phyloP scores from a whole-genome alignment of 2,797 vertebrate species.

The Diplodus puntazzo region DNA sequence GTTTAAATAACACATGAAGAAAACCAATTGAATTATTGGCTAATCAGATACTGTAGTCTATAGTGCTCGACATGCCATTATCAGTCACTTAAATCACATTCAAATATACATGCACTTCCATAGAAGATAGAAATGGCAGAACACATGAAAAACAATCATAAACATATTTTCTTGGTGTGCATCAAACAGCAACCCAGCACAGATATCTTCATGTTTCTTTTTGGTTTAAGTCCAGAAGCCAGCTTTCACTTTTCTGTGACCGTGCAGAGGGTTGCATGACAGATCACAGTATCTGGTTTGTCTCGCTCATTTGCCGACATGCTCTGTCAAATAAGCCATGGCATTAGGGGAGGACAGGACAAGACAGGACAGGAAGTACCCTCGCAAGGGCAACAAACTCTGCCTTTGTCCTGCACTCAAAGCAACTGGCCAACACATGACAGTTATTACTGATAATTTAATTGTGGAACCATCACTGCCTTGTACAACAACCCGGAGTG shows the following conservation, averaged over 20 bases:
- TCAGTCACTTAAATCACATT: background rate
- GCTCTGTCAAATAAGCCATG: slow-evolving; percentile 41
- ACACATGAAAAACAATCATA: background rate
- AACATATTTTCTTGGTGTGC: background rate
- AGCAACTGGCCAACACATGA: slow-evolving; percentile 78
- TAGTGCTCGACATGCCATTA: background rate
- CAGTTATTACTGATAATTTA: slow-evolving; percentile 80
- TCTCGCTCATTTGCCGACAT: slow-evolving; percentile 62
- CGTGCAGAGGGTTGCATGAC: slow-evolving; percentile 1
- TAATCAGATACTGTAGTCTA: background rate
- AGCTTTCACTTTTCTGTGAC: slow-evolving; percentile 5
- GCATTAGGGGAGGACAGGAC: slow-evolving; percentile 19
- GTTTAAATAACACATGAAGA: background rate
- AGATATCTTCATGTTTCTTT: background rate
- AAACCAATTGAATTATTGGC: background rate
- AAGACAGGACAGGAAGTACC: slow-evolving; percentile 60
- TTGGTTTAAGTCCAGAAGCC: background rate
- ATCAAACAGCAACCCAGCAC: background rate
- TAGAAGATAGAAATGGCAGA: background rate
- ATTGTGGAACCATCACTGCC: slow-evolving; percentile 64
- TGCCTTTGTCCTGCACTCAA: slow-evolving; percentile 77
- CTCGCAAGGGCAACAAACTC: slow-evolving; percentile 66
- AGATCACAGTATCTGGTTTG: slow-evolving; percentile 27
- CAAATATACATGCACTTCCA: background rate
- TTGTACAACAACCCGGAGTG: slow-evolving; percentile 43